Percentiles rank a stretch among this genome's conserved stretches.
phyloP scores from a whole-genome alignment of 1,140 invertebrate species.

The Gyrodactylus bullatarudis region DNA sequence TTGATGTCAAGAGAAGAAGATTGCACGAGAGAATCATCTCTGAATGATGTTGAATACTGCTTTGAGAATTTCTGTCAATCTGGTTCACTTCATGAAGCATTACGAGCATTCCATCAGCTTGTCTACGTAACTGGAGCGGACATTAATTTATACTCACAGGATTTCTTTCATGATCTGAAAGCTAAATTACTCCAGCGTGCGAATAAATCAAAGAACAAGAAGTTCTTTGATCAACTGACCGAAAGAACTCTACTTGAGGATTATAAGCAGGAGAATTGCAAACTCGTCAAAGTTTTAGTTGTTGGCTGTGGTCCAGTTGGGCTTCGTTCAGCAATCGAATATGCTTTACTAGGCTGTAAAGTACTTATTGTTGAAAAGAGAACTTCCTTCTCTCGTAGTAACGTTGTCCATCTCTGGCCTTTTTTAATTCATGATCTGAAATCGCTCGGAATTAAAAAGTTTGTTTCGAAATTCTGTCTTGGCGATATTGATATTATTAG shows the following conservation, averaged over 20 bases:
- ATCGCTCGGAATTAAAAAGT: constrained; percentile 74
- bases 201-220: neutral
- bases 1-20: neutral
- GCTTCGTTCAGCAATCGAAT: constrained; percentile 66
- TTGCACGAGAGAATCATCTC: neutral
- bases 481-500: constrained; percentile 88
- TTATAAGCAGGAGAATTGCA: neutral
- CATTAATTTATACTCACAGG: neutral
- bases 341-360: constrained; percentile 64
- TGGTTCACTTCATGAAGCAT: neutral
- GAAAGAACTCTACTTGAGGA: neutral
- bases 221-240: neutral
- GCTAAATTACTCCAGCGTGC: neutral
- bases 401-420: constrained; percentile 90
- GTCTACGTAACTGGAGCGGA: neutral
- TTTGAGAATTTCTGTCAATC: neutral
- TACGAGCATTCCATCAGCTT: neutral
- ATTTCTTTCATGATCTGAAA: neutral
- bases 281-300: constrained; percentile 29
- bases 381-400: constrained; percentile 34
- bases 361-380: constrained; percentile 19
- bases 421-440: constrained; percentile 82
- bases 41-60: neutral
- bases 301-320: constrained; percentile 83
- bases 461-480: constrained; percentile 93